A percentile compares a stretch with the other conserved stretches of the same genome.
phyloP scores from a whole-genome alignment of 2,888 invertebrate species.

The Odontocerum albicorne region DNA sequence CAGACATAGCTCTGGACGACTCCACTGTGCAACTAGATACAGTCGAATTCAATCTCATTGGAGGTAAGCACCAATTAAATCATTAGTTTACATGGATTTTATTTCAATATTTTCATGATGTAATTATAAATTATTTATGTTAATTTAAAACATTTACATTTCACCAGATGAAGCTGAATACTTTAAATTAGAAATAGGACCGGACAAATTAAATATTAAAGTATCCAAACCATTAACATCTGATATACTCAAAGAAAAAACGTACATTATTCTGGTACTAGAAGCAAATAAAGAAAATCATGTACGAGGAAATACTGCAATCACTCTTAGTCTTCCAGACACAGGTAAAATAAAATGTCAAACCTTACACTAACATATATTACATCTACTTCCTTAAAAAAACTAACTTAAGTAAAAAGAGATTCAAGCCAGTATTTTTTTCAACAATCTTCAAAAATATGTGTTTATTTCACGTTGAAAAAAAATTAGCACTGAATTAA shows the following conservation, averaged over 20 bases:
- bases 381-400: too few relatives aligned
- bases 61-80: not conserved
- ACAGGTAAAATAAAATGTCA: conserved; percentile 17
- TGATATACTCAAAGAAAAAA: conserved; percentile 2
- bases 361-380: too few relatives aligned
- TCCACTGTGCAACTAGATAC: not conserved
- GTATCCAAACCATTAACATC: conserved; percentile 1
- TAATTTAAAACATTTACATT: too few relatives aligned
- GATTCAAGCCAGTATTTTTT: too few relatives aligned
- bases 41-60: conserved; percentile 1
- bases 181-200: too few relatives aligned
- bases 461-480: too few relatives aligned
- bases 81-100: not conserved
- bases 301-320: conserved; percentile 38
- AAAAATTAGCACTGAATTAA: too few relatives aligned
- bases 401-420: too few relatives aligned
- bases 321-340: conserved; percentile 6
- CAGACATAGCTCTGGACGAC: not conserved
- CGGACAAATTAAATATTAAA: conserved; percentile 38
- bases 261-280: conserved; percentile 45
- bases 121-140: not conserved
- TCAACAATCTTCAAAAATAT: too few relatives aligned
- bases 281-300: conserved; percentile 44
- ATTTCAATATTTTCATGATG: not conserved
- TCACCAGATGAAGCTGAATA: not conserved